Base-by-base conservation (phyloP, 2,797 vertebrate species). In the Sphenodon punctatus region DNA sequence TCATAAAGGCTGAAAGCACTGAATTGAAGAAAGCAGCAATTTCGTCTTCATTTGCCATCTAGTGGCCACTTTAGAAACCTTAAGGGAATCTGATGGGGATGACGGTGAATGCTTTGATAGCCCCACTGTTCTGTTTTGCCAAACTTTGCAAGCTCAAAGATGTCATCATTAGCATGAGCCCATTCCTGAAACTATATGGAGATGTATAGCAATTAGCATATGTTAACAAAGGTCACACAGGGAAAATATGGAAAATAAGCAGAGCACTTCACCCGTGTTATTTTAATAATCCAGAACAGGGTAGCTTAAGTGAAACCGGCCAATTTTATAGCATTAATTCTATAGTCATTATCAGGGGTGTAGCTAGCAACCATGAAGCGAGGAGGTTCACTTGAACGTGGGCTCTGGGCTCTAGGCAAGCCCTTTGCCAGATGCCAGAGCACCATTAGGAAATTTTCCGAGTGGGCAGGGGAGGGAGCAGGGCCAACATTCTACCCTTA, bases 161-260 rank as follows among this genome's bases (percentile, higher is more conserved):
- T 45, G 41, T 7, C 56, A n/a, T 41, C 20, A 38, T 34, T n/a
- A 12, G 6, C 30, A 15, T 38, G 13, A 13, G 11, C 16, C 42
- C 45, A 32, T 19, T 19, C 51, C 27, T 60, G 32, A 70, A 32
- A 25, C 12, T 3, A 0, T 8, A 9, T 5, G n/a, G 10, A 2
- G 10, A 13, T 51, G 6, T 8, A 1, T 65, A 25, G 43, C 16
- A 3, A 8, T 5, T 6, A 27, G 1, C 1, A 49, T 32, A 27
- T 1, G 34, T 23, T 38, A 36, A 6, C 6, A 13, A 1, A 68
- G 25, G 61, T 5, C 5, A 27, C 0, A 4, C 0, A 20, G 11
- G 30, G 34, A 67, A 1, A 3, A 8, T 0, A 59, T 23, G 32
- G 55, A 20, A 36, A 34, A 56, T 51, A 32, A 16, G 17, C 34